phyloP scores from a whole-genome alignment of 2,888 invertebrate species.

The Thecophora atra region DNA sequence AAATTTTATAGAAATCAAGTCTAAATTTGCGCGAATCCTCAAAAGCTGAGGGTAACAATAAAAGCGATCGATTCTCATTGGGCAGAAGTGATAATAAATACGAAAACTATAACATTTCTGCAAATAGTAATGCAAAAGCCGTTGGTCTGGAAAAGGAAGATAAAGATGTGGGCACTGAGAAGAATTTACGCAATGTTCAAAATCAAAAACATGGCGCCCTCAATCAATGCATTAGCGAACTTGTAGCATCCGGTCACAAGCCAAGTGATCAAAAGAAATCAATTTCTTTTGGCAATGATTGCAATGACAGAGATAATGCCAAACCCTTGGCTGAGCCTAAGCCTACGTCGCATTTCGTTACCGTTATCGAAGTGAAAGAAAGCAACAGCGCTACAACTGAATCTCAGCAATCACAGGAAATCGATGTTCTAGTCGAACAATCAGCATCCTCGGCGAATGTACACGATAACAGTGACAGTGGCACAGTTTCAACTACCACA shows the following conservation, averaged over 20 bases:
- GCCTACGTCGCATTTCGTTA: conserved; percentile 74
- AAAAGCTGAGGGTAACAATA: conserved; percentile 54
- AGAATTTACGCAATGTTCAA: conserved; percentile 57
- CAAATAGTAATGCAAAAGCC: conserved; percentile 7
- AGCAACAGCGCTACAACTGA: conserved; percentile 64
- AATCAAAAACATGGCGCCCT: conserved; percentile 62
- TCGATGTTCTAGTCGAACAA: conserved; percentile 7
- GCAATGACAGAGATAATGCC: conserved; percentile 42
- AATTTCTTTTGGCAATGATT: conserved; percentile 57
- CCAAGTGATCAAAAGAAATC: conserved; percentile 42
- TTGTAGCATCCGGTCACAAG: conserved; percentile 68
- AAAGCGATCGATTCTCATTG: conserved; percentile 54
- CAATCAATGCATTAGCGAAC: conserved; percentile 76
- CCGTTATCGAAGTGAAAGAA: conserved; percentile 90
- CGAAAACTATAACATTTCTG: conserved; percentile 20
- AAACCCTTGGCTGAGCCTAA: conserved; percentile 40
- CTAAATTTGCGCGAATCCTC: conserved; percentile 58
- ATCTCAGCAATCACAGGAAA: conserved; percentile 5
- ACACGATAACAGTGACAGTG: conserved; percentile 40
- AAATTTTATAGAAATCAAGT: conserved; percentile 57
- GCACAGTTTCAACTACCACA: conserved; percentile 44
- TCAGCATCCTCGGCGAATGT: conserved; percentile 12
- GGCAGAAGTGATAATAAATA: conserved; percentile 62
- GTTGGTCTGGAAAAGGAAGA: conserved; percentile 54
- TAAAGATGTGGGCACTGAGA: conserved; percentile 63